Evolutionary conservation across 2,888 invertebrate species (phyloP).

Genomic region (Platynereis dumerilii): DNA sequence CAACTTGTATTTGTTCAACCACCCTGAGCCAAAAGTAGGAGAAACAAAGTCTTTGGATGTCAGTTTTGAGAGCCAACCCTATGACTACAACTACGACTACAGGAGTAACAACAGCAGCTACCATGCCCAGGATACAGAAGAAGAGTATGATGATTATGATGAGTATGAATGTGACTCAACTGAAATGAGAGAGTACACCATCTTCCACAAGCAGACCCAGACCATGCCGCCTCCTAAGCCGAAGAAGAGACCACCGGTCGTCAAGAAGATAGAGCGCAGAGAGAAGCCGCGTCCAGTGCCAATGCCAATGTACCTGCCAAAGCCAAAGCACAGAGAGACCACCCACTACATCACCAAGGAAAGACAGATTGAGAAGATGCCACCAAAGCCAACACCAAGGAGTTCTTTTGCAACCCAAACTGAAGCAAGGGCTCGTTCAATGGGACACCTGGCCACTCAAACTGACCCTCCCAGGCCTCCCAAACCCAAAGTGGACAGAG

Average conservation of each 20-base stretch:
- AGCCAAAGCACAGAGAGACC: conserved; percentile 22
- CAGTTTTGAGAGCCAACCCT: neutral
- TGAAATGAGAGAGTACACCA: conserved; percentile 14
- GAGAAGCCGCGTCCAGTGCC: conserved; percentile 3
- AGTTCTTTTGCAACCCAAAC: conserved; percentile 24
- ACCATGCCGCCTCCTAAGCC: conserved; percentile 18
- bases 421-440: conserved; percentile 11
- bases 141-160: neutral
- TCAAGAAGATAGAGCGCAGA: conserved; percentile 4
- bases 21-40: neutral
- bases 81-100: neutral
- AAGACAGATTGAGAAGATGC: conserved; percentile 27
- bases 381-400: conserved; percentile 14
- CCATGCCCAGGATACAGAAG: neutral
- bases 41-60: neutral
- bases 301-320: conserved; percentile 2
- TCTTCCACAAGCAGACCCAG: conserved; percentile 31
- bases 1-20: conserved; percentile 28
- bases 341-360: conserved; percentile 30
- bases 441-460: neutral
- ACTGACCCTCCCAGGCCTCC: neutral
- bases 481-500: neutral
- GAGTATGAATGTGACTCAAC: neutral
- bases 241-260: conserved; percentile 3
- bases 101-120: neutral